Conservation (phyloP, 92 coral and sea anemone species). For the Nematostella vectensis region DNA sequence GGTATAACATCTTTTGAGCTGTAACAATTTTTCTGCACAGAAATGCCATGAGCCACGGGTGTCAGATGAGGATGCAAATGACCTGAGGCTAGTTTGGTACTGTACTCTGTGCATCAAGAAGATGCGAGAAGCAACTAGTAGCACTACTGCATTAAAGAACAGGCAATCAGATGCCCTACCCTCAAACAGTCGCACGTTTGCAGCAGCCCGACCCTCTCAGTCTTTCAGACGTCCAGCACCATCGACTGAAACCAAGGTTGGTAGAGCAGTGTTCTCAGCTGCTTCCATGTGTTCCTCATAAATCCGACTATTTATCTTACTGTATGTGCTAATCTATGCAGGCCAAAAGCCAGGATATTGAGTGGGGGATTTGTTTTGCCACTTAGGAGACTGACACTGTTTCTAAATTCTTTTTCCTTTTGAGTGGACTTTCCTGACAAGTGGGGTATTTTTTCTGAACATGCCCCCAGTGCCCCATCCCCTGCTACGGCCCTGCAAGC, state of each 20-base stretch:
- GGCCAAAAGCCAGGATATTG: no score
- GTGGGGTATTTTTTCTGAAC: no score
- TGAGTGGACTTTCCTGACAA: no score
- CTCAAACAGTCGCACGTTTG: constrained; percentile 21
- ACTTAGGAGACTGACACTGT: no score
- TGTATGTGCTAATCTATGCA: no score
- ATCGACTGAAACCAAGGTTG: constrained; percentile 50
- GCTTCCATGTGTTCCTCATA: no score
- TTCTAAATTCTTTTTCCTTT: no score
- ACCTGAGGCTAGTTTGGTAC: constrained; percentile 91
- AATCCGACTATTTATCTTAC: no score
- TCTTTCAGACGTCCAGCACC: constrained; percentile 61
- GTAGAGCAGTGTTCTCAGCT: no score
- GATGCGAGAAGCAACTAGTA: constrained; percentile 81
- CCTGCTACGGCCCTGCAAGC: no score
- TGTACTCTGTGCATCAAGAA: constrained; percentile 69
- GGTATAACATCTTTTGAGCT: background rate
- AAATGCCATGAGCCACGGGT: constrained; percentile 94
- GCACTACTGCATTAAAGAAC: constrained; percentile 60
- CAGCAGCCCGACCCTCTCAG: constrained; percentile 31
- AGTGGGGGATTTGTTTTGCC: no score
- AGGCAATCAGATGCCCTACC: constrained; percentile 31
- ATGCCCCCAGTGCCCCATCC: no score
- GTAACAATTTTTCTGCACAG: constrained; percentile 19
- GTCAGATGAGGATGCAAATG: constrained; percentile 90